Base-by-base conservation (phyloP, 1,140 invertebrate genomes). In the Bursaphelenchus mucronatus region DNA sequence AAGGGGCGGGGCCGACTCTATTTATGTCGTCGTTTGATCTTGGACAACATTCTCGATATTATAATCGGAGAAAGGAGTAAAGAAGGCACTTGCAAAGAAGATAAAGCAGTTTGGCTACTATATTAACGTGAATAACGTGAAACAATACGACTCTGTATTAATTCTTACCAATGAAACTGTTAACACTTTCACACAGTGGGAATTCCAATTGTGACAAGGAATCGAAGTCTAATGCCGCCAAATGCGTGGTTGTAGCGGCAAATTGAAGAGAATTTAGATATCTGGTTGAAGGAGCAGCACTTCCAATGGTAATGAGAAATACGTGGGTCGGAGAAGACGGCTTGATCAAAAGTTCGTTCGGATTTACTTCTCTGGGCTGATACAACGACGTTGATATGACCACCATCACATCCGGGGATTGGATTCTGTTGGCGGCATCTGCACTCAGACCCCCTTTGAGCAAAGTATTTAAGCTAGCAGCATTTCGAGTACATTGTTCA, bases 271-370 rank as follows among this genome's bases (percentile, higher is more conserved):
- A 17, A n/a, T 39, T 17, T 39, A 17, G 50, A 0, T 45, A 30
- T 3, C 46, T n/a, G 11, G 41, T 39, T 15, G 64, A 39, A 9
- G 64, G 64, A 8, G 64, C 61, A n/a, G 15, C 39, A 54, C 52
- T 61, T 8, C 67, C 67, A 2, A 68, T 46, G 8, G 56, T 68
- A 9, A 68, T 54, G 6, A 61, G 9, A 30, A 68, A 68, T 10
- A 69, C 66, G 44, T 68, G 67, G 13, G 58, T 68, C 9, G 67
- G 68, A 5, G 67, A 68, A n/a, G 21, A 44, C 4, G 67, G 67
- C 54, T 49, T 39, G 19, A 68, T 54, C 11, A 68, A 19, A 10
- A 68, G 17, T 47, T 68, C 67, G 8, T 66, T 66, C 2, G 51
- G 10, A 50, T 61, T 65, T 10, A 66, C n/a, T 43, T 52, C 64